Evolutionary conservation across 2,113 vertebrate species (phyloP), one percentile per base, ranked within the genome.

Genomic region (Malurus cyaneus): DNA sequence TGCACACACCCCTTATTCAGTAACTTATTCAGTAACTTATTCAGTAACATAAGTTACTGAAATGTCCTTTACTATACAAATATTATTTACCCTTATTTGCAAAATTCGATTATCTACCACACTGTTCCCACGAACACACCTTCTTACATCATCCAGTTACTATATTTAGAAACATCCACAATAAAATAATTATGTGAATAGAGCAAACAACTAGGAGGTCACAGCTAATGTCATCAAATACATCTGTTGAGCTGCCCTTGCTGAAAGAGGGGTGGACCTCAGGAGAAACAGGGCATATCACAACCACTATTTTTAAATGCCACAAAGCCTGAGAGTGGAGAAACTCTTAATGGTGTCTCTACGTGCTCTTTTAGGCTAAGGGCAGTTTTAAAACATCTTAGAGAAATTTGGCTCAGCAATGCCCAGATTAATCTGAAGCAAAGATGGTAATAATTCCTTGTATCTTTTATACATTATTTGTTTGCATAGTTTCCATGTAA

Each of bases 81-180:
- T 80, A 70, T 28, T 82, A 89, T 62, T 94, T 88, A 94, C 36
- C 52, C 12, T 89, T 54, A 64, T 80, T 89, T 49, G 47, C 71
- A 94, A 94, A 92, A 95, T 86, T 80, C 79, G 67, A 2, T 85
- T 86, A 89, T 66, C 67, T 54, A 9, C 57, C 76, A 78, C 17
- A 7, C 64, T 70, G 66, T 77, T 92, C 50, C 67, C 93, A 91
- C 3, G 34, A 86, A 73, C 86, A 82, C 82, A 91, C 88, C 86
- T 93, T 72, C 79, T 88, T 88, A 86, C 20, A 12, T 93, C 80
- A 95, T 16, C 64, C 56, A 25, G 88, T 80, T 86, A 62, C 93
- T 95, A 88, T 90, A 82, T 86, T 95, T 91, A 91, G 89, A 95
- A 77, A 79, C 34, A 95, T 71, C 81, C 84, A 83, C 85, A 93